These are phyloP conservation scores for Leptinotarsa lineolata DNA, from an alignment of 1,140 invertebrate genomes.

Conservation along the genomic window DNA sequence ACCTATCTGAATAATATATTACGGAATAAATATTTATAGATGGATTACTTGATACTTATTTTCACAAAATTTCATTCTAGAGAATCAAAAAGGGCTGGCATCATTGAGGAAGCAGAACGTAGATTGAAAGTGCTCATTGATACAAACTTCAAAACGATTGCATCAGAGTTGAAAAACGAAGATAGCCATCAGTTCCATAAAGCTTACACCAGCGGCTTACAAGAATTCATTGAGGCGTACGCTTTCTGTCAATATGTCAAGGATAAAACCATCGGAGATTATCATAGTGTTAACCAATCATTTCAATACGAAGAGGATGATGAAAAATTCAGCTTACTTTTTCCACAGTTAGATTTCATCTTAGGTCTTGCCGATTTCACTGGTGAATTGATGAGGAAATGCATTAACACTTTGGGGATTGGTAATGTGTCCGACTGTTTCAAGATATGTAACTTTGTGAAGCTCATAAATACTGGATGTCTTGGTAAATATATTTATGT, in stretches of 20 bases:
- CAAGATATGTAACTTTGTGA: constrained; percentile 72
- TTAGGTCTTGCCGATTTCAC: constrained; percentile 87
- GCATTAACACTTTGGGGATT: constrained; percentile 79
- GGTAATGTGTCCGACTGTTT: constrained; percentile 79
- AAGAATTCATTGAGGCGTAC: constrained; percentile 87
- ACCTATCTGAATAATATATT: no score
- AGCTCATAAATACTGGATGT: constrained; percentile 74
- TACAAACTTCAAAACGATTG: constrained; percentile 69
- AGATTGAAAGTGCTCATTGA: constrained; percentile 66
- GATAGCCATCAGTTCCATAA: constrained; percentile 76
- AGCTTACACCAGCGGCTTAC: constrained; percentile 78
- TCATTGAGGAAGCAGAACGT: constrained; percentile 69
- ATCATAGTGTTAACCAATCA: constrained; percentile 58
- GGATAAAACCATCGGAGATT: constrained; percentile 55
- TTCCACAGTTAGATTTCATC: constrained; percentile 74
- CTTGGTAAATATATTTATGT: constrained; percentile 56
- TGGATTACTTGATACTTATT: not conserved
- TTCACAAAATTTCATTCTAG: constrained; percentile 50
- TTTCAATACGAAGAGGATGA: constrained; percentile 53
- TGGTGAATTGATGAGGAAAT: constrained; percentile 87
- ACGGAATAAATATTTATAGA: no score
- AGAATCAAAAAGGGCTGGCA: constrained; percentile 61
- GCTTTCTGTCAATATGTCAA: constrained; percentile 74
- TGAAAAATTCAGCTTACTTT: constrained; percentile 41
- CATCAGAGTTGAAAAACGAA: constrained; percentile 70